phyloP scores from a whole-genome alignment of 2,888 invertebrate species.

The Belgica antarctica region DNA sequence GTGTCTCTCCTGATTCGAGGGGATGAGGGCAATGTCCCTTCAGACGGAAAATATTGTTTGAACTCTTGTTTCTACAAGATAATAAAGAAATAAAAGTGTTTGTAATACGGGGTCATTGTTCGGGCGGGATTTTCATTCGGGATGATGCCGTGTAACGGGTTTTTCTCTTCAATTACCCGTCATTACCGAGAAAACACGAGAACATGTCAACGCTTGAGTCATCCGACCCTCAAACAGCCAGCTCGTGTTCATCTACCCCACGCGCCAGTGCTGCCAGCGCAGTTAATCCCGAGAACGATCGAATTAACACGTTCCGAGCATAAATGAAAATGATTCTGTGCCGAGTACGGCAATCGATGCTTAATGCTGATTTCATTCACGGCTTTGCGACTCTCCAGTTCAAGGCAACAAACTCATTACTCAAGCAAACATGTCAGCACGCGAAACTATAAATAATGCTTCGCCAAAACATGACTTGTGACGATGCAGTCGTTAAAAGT shows the following conservation, averaged over 20 bases:
- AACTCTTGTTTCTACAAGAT: slow-evolving; percentile 38
- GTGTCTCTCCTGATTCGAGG: background rate
- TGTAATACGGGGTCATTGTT: slow-evolving; percentile 36
- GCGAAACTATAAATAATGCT: slow-evolving; percentile 5
- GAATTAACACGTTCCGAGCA: slow-evolving; percentile 40
- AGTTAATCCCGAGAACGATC: slow-evolving; percentile 34
- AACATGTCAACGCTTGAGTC: background rate
- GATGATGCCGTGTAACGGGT: background rate
- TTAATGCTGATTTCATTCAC: slow-evolving; percentile 18
- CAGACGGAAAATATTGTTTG: background rate
- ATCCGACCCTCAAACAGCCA: background rate
- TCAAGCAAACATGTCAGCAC: background rate
- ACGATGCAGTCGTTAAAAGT: no score
- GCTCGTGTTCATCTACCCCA: background rate
- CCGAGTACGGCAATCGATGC: slow-evolving; percentile 29
- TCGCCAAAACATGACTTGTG: no score
- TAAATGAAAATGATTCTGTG: slow-evolving; percentile 24
- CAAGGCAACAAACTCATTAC: no score
- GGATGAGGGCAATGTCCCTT: slow-evolving; percentile 29
- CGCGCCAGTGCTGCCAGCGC: background rate
- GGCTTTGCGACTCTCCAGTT: no score
- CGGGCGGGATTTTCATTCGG: background rate
- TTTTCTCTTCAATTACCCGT: slow-evolving; percentile 35
- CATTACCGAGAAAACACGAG: slow-evolving; percentile 23
- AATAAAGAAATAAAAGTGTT: slow-evolving; percentile 41